Base-by-base conservation (phyloP, 2,797 vertebrate species). In the Streptopelia turtur region DNA sequence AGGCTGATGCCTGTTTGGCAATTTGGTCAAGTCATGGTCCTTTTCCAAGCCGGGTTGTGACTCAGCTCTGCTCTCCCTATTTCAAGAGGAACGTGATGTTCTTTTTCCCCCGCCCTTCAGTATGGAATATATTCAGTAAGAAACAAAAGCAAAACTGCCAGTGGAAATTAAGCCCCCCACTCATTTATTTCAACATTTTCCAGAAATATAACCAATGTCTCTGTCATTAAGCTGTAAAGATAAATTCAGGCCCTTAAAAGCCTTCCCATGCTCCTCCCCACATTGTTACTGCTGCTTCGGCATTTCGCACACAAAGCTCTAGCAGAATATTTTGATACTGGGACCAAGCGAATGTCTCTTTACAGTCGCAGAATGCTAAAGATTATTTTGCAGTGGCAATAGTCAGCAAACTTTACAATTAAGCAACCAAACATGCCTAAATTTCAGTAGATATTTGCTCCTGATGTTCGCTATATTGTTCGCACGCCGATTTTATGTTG, bases 361-460 rank as follows among this genome's bases (percentile, higher is more conserved):
- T 70, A n/a, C 68, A 60, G 17, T 31, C 81, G 53, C 63, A 33
- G 74, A 90, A 66, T 59, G 23, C n/a, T 79, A 28, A 91, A 84
- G 69, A 61, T 78, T 50, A 28, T 60, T 56, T 66, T 71, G 2
- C 56, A 39, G 39, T 28, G 41, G 45, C 77, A 89, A 35, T 24
- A 77, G 24, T 83, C 47, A 23, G 33, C 25, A 61, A 94, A 65
- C 25, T 57, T 90, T 72, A 57, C 76, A 87, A 86, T 91, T 64
- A 90, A 89, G 55, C 59, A 55, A 75, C 43, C 10, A 45, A 69
- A 50, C 0, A 3, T 56, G 71, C 57, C 52, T 59, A 30, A 80
- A 79, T 85, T 90, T 56, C 64, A 53, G 56, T 18, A 70, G 70
- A 15, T 70, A 37, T 11, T 91, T 74, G 55, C 61, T 90, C 39